Conservation (phyloP, 2,113 vertebrate species). For the Meriones unguiculatus region DNA sequence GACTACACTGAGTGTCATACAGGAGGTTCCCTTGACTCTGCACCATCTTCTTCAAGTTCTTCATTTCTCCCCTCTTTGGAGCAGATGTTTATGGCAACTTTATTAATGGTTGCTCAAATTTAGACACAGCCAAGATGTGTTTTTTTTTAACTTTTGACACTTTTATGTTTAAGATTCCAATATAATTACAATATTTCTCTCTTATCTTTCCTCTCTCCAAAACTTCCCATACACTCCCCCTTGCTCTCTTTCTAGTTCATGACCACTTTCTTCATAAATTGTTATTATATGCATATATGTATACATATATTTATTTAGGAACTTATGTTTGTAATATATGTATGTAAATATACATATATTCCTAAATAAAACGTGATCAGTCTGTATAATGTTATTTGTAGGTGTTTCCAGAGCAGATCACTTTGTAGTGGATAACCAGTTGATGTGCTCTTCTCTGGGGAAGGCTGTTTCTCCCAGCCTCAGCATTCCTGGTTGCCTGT, state of each 20-base stretch:
- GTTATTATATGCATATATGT: not conserved
- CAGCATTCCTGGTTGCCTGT: not conserved
- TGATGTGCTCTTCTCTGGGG: not conserved
- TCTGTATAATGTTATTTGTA: not conserved
- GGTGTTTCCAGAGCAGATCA: not conserved
- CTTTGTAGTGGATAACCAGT: not conserved
- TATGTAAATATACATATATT: not conserved
- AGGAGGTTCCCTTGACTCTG: not conserved
- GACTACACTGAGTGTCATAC: not conserved
- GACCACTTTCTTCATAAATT: not conserved
- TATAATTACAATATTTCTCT: not conserved
- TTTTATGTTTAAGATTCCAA: not conserved
- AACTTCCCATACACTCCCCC: not conserved
- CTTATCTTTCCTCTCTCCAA: not conserved
- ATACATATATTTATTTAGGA: no score
- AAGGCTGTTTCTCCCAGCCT: not conserved
- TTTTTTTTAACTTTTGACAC: not conserved
- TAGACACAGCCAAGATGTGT: not conserved
- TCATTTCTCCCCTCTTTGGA: not conserved
- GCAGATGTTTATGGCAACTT: not conserved
- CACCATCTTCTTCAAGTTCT: no score
- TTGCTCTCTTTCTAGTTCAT: not conserved
- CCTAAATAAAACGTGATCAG: not conserved
- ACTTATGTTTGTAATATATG: not conserved
- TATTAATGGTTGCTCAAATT: not conserved